These are phyloP conservation scores for Archivesica marissinica DNA, from an alignment of 1,140 invertebrate species.

Conservation along the genomic window DNA sequence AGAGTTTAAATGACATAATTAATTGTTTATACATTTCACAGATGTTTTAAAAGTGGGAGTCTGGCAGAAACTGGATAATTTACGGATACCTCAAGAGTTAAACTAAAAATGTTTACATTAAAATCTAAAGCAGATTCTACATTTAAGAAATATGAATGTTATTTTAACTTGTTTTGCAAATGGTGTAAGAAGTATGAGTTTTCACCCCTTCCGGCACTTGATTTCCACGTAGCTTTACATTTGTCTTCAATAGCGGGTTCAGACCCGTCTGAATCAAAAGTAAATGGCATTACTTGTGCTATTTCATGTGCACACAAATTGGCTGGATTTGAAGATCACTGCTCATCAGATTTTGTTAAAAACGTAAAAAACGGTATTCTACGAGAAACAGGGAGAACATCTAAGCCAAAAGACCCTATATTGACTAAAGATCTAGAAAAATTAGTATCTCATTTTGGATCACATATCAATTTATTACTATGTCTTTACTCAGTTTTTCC, in stretches of 20 bases:
- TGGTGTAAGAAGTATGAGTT: slow-evolving; percentile 20
- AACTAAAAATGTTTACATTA: neutral
- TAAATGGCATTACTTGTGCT: neutral
- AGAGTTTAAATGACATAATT: no score
- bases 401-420: neutral
- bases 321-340: neutral
- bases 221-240: slow-evolving; percentile 1
- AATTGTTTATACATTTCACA: slow-evolving; percentile 12
- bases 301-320: slow-evolving; percentile 10
- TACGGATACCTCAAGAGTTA: neutral
- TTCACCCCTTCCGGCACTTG: neutral
- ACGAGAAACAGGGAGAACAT: neutral
- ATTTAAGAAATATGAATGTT: neutral
- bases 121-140: slow-evolving; percentile 10
- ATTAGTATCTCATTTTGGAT: neutral
- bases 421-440: neutral
- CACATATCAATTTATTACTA: neutral
- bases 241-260: neutral
- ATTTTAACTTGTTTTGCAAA: neutral
- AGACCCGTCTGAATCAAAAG: neutral
- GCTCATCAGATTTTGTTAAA: neutral
- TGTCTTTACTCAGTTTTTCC: neutral
- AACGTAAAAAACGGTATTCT: neutral
- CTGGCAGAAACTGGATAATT: neutral
- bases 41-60: neutral